Conservation (phyloP, 2,113 vertebrate species). For the Zosterops borbonicus region DNA sequence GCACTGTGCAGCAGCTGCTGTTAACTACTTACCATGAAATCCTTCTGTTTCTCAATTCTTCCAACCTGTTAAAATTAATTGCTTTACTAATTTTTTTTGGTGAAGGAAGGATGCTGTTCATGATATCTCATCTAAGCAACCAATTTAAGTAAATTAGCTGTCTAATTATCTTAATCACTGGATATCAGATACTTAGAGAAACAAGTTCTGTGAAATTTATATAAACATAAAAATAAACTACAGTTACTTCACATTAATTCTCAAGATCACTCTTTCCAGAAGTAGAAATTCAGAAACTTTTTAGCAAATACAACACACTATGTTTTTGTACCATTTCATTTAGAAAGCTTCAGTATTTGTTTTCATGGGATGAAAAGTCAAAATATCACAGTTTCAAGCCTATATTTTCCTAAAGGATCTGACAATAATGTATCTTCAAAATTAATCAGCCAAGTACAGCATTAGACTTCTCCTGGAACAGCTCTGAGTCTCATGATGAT, state of each 20-base stretch:
- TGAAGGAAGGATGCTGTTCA: not conserved
- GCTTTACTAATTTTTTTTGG: not conserved
- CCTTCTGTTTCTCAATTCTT: not conserved
- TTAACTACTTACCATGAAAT: not conserved
- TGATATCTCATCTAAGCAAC: not conserved
- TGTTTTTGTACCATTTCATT: not conserved
- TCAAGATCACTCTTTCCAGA: not conserved
- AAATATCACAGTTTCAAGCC: not conserved
- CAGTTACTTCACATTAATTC: not conserved
- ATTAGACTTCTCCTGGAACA: not conserved
- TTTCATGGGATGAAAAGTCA: not conserved
- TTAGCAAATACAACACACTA: not conserved
- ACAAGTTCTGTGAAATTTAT: not conserved
- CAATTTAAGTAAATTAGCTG: slow-evolving; percentile 11
- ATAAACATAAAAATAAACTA: not conserved
- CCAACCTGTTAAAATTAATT: not conserved
- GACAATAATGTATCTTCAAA: not conserved
- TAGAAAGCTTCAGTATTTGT: not conserved
- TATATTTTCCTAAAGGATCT: not conserved
- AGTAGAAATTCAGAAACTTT: not conserved
- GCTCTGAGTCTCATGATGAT: not conserved
- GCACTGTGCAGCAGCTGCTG: not conserved
- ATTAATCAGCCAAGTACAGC: not conserved
- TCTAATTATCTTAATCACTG: slow-evolving; percentile 11
- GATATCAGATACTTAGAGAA: not conserved